These are phyloP conservation scores for Nomada hirtipes DNA, from an alignment of 2,888 invertebrate genomes.

Conservation along the genomic window DNA sequence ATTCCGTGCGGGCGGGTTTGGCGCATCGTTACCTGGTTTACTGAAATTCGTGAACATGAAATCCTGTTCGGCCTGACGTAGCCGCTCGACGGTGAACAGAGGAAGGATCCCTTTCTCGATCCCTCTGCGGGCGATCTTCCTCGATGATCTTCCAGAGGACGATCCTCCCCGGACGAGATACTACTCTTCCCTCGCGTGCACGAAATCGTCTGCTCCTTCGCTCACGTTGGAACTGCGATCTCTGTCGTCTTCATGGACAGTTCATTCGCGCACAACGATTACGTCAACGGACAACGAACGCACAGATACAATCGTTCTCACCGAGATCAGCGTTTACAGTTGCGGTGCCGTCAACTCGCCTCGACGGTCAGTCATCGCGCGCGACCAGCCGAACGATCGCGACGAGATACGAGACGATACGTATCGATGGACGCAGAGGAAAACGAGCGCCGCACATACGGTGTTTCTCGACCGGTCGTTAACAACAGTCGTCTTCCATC, in stretches of 20 bases:
- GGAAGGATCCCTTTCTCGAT: constrained; percentile 36
- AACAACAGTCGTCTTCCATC: not conserved
- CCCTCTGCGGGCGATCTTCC: constrained; percentile 57
- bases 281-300: constrained; percentile 20
- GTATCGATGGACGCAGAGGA: not conserved
- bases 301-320: constrained; percentile 52
- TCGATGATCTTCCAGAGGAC: constrained; percentile 58
- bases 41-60: constrained; percentile 88
- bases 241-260: constrained; percentile 35
- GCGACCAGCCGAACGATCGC: not conserved
- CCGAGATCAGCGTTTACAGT: not conserved
- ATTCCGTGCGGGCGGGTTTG: constrained; percentile 57
- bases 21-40: constrained; percentile 87
- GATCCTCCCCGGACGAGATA: constrained; percentile 34
- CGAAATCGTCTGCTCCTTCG: constrained; percentile 2
- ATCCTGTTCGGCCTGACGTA: constrained; percentile 87
- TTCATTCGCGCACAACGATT: constrained; percentile 66
- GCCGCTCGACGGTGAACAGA: constrained; percentile 84
- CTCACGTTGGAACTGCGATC: constrained; percentile 28
- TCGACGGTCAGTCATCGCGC: constrained; percentile 18
- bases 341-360: constrained; percentile 12
- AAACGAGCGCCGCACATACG: constrained; percentile 3
- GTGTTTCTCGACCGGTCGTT: not conserved
- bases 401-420: not conserved
- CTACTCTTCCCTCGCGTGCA: constrained; percentile 30